These are phyloP conservation scores for Chouioia cunea DNA, from an alignment of 2,888 invertebrate genomes.

Conservation along the genomic window DNA sequence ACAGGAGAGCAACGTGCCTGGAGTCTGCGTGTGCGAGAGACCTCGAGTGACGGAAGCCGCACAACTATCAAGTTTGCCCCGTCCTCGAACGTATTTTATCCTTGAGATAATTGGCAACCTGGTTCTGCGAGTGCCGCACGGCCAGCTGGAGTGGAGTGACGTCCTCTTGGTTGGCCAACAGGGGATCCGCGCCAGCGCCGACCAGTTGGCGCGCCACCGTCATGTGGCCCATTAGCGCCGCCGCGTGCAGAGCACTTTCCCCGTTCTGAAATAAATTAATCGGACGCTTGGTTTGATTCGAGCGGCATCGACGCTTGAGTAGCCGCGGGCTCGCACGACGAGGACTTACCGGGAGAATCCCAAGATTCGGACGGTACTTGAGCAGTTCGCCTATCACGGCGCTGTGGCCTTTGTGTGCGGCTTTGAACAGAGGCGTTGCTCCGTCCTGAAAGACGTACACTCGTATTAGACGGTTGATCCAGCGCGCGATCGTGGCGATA, in stretches of 20 bases:
- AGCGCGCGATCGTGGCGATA: too few species aligned
- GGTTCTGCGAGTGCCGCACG: slow-evolving; percentile 69
- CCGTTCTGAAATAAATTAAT: slow-evolving; percentile 79
- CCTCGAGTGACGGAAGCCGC: too few species aligned
- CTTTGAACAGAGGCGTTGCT: slow-evolving; percentile 94
- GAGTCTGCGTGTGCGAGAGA: too few species aligned
- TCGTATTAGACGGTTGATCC: too few species aligned
- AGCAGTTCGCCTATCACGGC: slow-evolving; percentile 88
- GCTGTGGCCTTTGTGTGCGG: slow-evolving; percentile 93
- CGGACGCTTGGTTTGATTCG: slow-evolving; percentile 22
- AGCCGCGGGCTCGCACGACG: too few species aligned
- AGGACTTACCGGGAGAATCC: slow-evolving; percentile 80
- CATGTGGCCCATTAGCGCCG: slow-evolving; percentile 89
- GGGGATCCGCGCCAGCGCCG: slow-evolving; percentile 77
- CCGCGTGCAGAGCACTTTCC: slow-evolving; percentile 91
- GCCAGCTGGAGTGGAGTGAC: slow-evolving; percentile 78
- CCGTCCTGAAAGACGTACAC: slow-evolving; percentile 87
- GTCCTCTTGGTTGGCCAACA: slow-evolving; percentile 80
- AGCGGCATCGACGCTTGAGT: too few species aligned
- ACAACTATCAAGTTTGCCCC: slow-evolving; percentile 51
- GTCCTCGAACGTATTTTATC: slow-evolving; percentile 65
- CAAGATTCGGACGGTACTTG: slow-evolving; percentile 84
- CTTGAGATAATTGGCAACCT: slow-evolving; percentile 73
- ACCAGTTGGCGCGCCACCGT: slow-evolving; percentile 82
- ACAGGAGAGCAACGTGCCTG: too few species aligned